Conservation (phyloP, 2,888 invertebrate genomes). For the Ecliptopera silaceata region DNA sequence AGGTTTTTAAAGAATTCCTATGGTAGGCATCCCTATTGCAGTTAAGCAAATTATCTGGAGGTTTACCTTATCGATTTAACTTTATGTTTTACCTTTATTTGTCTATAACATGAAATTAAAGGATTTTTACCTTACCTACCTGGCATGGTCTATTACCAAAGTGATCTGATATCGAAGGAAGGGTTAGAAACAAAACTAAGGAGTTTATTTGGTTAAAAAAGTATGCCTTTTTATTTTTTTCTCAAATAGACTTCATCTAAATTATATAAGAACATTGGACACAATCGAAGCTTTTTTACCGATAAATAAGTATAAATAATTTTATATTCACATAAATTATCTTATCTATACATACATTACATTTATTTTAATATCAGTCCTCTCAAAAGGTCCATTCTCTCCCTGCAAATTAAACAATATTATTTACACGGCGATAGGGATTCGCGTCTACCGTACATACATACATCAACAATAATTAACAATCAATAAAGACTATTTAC, state of each 20-base stretch:
- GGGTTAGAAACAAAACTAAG: slow-evolving; percentile 51
- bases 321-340: slow-evolving; percentile 83
- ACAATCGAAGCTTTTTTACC: slow-evolving; percentile 83
- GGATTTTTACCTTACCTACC: neutral
- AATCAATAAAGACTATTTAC: slow-evolving; percentile 83
- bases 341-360: slow-evolving; percentile 83
- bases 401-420: slow-evolving; percentile 82
- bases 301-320: slow-evolving; percentile 84
- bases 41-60: too few species aligned
- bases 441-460: slow-evolving; percentile 82
- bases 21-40: too few species aligned
- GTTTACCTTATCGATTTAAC: too few species aligned
- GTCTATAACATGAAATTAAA: too few species aligned
- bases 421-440: slow-evolving; percentile 83
- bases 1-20: too few species aligned
- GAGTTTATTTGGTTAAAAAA: slow-evolving; percentile 79
- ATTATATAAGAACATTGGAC: slow-evolving; percentile 84
- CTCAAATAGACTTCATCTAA: slow-evolving; percentile 84
- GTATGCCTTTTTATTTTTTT: slow-evolving; percentile 81
- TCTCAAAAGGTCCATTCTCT: slow-evolving; percentile 83
- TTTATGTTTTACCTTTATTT: too few species aligned
- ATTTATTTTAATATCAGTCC: slow-evolving; percentile 83
- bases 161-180: neutral
- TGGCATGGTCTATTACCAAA: neutral
- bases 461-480: slow-evolving; percentile 81